Evolutionary conservation across 35 echinoderm and acorn worm species (phyloP).

Genomic region (Heliocidaris erythrogramma): DNA sequence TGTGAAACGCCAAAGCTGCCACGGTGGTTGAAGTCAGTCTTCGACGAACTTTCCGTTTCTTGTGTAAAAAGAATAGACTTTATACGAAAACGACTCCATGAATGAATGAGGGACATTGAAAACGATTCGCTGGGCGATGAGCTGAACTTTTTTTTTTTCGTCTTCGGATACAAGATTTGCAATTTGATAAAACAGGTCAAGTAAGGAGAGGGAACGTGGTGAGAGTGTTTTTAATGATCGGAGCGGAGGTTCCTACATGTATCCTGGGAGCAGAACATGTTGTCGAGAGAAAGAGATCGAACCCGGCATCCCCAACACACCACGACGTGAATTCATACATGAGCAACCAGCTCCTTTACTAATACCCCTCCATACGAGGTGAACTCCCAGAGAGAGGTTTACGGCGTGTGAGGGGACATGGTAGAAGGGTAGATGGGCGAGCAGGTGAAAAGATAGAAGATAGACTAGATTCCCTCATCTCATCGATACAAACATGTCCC

Average conservation of each 20-base stretch:
- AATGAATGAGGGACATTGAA: not conserved
- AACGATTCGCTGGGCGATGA: not conserved
- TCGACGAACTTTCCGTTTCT: not conserved
- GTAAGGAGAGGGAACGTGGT: not conserved
- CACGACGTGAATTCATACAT: not conserved
- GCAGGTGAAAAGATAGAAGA: not conserved
- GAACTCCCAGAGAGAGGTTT: not conserved
- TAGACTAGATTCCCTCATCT: not conserved
- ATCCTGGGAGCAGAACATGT: not conserved
- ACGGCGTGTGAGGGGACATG: not conserved
- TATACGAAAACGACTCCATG: not conserved
- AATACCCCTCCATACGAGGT: not conserved
- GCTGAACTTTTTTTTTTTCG: not conserved
- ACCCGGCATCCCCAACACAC: not conserved
- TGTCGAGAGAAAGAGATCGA: constrained; percentile 1
- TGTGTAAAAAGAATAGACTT: not conserved
- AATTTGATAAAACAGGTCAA: constrained; percentile 3
- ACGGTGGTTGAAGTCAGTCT: not conserved
- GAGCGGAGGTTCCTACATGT: not conserved
- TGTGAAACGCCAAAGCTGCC: not conserved
- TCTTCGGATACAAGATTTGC: not conserved
- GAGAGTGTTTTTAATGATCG: not conserved
- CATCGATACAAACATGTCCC: constrained; percentile 30
- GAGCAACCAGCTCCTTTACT: not conserved
- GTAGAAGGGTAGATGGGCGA: not conserved